A percentile compares a stretch with the other conserved stretches of the same genome.
Evolutionary conservation across 2,113 vertebrate species (phyloP).

Genomic region (Stegastes partitus): DNA sequence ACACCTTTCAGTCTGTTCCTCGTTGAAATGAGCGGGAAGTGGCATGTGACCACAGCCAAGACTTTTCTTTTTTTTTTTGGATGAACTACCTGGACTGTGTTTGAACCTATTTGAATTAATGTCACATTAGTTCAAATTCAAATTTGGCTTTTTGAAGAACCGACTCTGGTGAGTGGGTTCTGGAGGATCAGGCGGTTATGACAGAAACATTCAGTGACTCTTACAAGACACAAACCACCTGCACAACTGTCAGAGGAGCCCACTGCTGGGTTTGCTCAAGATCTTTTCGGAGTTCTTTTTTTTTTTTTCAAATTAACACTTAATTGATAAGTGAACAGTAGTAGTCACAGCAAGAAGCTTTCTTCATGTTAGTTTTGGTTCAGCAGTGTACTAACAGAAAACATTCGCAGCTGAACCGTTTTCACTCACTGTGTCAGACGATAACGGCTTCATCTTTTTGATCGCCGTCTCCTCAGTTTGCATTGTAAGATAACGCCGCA

Average conservation of each 20-base stretch:
- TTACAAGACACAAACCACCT: neutral
- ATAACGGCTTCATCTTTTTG: conserved; percentile 78
- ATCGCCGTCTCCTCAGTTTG: conserved; percentile 83
- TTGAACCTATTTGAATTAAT: no score
- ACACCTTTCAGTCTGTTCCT: no score
- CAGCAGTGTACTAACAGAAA: no score
- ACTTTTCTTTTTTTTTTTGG: no score
- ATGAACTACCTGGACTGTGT: no score
- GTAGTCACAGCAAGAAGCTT: no score
- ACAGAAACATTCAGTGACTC: neutral
- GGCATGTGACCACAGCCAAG: no score
- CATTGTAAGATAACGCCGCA: conserved; percentile 90
- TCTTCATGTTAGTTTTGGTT: neutral
- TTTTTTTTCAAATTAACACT: neutral
- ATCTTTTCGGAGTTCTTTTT: no score
- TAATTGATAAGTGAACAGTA: neutral
- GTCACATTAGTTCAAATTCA: no score
- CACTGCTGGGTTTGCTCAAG: neutral
- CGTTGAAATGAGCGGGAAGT: no score
- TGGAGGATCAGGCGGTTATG: neutral
- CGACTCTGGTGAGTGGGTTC: neutral
- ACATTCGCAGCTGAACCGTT: no score
- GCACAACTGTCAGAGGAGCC: neutral
- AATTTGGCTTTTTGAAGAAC: no score
- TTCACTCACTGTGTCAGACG: conserved; percentile 71